Evolutionary conservation across 2,113 vertebrate genomes (phyloP).

Genomic region (Thryonomys swinderianus): DNA sequence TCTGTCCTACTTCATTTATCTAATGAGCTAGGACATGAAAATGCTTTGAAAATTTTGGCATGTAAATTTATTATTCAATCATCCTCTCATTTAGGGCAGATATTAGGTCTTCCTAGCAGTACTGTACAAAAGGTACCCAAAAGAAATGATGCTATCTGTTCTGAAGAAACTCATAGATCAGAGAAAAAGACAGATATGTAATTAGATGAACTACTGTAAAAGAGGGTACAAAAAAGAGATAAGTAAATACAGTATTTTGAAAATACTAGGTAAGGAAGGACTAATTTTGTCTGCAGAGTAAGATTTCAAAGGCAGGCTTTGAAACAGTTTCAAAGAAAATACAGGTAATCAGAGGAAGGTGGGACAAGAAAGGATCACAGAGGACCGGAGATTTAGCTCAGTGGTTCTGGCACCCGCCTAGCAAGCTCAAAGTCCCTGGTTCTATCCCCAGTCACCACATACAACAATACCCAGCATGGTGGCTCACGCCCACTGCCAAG

Average conservation of each 20-base stretch:
- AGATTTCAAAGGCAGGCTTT: not conserved
- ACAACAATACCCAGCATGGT: too few species aligned
- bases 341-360: not conserved
- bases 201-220: not conserved
- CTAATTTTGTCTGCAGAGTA: not conserved
- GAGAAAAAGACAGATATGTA: not conserved
- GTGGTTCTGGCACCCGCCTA: too few species aligned
- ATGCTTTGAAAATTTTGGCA: not conserved
- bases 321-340: not conserved
- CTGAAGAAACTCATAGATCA: not conserved
- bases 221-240: not conserved
- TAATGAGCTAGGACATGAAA: not conserved
- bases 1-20: not conserved
- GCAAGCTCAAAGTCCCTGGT: too few species aligned
- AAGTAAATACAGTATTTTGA: not conserved
- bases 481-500: too few species aligned
- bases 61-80: not conserved
- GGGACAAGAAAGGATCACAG: not conserved
- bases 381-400: too few species aligned
- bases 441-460: too few species aligned
- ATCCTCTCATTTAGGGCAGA: not conserved
- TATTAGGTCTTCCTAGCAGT: not conserved
- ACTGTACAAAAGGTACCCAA: not conserved
- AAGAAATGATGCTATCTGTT: not conserved
- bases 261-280: not conserved